Conservation (phyloP, 1,140 invertebrate genomes). For the Batillaria attramentaria region DNA sequence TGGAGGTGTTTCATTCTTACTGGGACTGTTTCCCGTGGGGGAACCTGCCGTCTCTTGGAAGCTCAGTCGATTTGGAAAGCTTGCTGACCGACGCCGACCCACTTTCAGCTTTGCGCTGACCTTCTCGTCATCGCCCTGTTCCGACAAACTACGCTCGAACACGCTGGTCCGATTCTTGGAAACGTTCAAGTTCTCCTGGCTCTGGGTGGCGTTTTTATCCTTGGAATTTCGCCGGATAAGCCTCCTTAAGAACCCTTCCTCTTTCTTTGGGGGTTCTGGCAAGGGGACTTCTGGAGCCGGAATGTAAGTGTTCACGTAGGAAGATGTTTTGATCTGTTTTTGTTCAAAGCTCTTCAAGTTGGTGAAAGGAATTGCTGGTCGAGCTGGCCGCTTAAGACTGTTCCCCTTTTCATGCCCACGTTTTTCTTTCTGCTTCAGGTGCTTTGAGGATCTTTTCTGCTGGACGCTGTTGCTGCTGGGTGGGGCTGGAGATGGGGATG, state of each 20-base stretch:
- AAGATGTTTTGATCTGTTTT: constrained; percentile 35
- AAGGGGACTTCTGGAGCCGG: constrained; percentile 22
- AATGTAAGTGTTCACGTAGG: constrained; percentile 39
- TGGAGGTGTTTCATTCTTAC: constrained; percentile 9
- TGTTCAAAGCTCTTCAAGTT: constrained; percentile 56
- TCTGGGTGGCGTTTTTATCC: constrained; percentile 57
- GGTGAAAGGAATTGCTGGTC: constrained; percentile 54
- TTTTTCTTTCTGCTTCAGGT: not conserved
- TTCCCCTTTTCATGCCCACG: constrained; percentile 9
- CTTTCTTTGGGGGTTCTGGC: constrained; percentile 38
- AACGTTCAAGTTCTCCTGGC: constrained; percentile 59
- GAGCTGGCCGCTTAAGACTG: constrained; percentile 9
- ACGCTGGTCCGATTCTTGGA: constrained; percentile 38
- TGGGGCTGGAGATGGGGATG: not conserved
- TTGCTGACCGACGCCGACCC: constrained; percentile 56
- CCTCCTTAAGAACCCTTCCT: constrained; percentile 60
- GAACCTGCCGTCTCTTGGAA: constrained; percentile 44
- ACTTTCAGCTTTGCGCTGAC: constrained; percentile 33
- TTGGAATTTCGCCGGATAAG: constrained; percentile 63
- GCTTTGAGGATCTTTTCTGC: constrained; percentile 1
- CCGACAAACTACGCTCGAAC: constrained; percentile 48
- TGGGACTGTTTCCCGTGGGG: not conserved
- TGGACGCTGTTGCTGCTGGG: not conserved
- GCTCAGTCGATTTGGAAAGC: constrained; percentile 65
- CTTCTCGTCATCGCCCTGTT: constrained; percentile 41